Evolutionary conservation across 2,113 vertebrate genomes (phyloP), one percentile per base, ranked within the genome.

Genomic region (Cebidichthys violaceus): DNA sequence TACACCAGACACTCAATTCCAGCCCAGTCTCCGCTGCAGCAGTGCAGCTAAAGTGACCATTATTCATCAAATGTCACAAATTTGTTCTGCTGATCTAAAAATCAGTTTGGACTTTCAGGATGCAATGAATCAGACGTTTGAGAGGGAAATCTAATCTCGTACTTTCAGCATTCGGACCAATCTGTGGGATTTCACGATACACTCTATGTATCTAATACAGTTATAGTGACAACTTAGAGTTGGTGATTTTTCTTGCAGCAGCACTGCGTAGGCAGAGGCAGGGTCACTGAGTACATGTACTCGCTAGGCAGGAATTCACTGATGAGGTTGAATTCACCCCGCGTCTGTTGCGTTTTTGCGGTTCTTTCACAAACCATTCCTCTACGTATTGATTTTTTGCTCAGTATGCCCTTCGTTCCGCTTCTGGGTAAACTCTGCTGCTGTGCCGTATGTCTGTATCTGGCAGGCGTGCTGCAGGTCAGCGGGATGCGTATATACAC

Each of bases 401-500:
- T 57, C 57, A 7, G 27, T 33, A 1, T 37, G 73, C 6, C 0
- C 9, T 37, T 24, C 37, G 27, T 65, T 70, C 61, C 50, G 47
- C 54, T 17, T 7, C 66, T 62, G 4, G 35, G 11, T 75, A 47
- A 83, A 68, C 66, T 72, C 65, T 61, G 41, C 70, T 62, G 9
- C 2, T 29, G 47, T 24, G 50, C 0, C 31, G 27, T 59, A 17
- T 90, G 50, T 72, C 24, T 43, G 33, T 2, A 35, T 83, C 22
- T 64, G 75, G 37, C 88, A 97, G 97, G 89, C 0, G 75, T 95
- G 70, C 91, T 95, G 90, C 93, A 80, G 17, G 92, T 55, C 10
- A 83, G 80, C 0, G 96, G 97, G 0, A 94, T 99, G 72, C 95
- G 94, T 1, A 93, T 98, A 61, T 94, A 96, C 86, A 99, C 97